Evolutionary conservation across 2,888 invertebrate genomes (phyloP).

Genomic region (Strigamia maritima): DNA sequence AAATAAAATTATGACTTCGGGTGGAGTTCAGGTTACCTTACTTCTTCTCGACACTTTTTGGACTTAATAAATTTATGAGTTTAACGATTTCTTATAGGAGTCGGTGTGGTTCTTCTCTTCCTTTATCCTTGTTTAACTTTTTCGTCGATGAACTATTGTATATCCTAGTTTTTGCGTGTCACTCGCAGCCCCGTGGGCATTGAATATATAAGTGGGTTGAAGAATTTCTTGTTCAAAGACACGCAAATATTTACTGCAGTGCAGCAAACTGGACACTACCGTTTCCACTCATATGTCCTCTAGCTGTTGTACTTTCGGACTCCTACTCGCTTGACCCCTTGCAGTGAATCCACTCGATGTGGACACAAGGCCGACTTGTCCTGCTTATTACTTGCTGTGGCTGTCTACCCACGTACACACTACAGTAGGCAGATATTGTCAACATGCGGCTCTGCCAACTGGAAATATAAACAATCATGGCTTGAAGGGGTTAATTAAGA

Average conservation of each 20-base stretch:
- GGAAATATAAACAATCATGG: neutral
- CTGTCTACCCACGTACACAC: neutral
- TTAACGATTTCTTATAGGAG: neutral
- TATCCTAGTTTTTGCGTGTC: neutral
- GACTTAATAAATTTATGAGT: neutral
- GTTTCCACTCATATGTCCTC: neutral
- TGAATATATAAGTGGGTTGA: neutral
- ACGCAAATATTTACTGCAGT: constrained; percentile 4
- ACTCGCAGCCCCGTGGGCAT: neutral
- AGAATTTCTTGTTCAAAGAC: neutral
- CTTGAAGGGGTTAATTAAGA: neutral
- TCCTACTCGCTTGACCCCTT: neutral
- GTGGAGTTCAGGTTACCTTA: neutral
- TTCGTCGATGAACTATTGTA: neutral
- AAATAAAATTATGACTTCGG: neutral
- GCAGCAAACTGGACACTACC: constrained; percentile 10
- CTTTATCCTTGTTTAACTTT: neutral
- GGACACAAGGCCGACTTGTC: constrained; percentile 9
- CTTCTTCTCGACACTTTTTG: neutral
- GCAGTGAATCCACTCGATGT: neutral
- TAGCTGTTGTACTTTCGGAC: constrained; percentile 6
- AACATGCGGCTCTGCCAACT: constrained; percentile 12
- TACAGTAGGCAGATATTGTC: neutral
- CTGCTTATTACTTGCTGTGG: neutral
- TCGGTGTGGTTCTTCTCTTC: neutral